These are phyloP conservation scores for Drosophila kohkoa DNA, from an alignment of 1,140 invertebrate species.

Conservation along the genomic window DNA sequence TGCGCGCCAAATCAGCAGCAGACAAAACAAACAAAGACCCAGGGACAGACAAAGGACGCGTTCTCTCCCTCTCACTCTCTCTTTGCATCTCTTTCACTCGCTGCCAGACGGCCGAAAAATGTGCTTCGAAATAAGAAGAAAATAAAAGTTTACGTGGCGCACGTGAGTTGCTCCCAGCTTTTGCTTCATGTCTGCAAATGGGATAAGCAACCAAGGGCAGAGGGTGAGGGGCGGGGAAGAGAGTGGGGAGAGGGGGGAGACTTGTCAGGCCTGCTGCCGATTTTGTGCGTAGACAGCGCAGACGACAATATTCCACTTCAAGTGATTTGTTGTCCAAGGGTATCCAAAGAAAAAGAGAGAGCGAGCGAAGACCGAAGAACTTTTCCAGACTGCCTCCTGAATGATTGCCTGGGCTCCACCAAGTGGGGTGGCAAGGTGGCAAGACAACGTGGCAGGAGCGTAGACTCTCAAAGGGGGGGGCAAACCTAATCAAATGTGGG, in stretches of 20 bases:
- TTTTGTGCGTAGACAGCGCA: slow-evolving; percentile 61
- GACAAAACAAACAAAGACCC: slow-evolving; percentile 78
- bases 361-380: slow-evolving; percentile 28
- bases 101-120: slow-evolving; percentile 45
- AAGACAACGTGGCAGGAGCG: background rate
- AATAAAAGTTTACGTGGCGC: slow-evolving; percentile 64
- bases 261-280: slow-evolving; percentile 44
- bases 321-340: slow-evolving; percentile 68
- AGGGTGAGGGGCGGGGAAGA: background rate
- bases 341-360: background rate
- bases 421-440: background rate
- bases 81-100: background rate
- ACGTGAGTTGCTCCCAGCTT: slow-evolving; percentile 37
- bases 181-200: slow-evolving; percentile 11
- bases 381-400: slow-evolving; percentile 58
- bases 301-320: slow-evolving; percentile 71
- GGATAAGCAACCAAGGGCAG: slow-evolving; percentile 1
- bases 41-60: slow-evolving; percentile 50
- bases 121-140: slow-evolving; percentile 60
- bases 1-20: slow-evolving; percentile 77
- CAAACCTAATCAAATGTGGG: background rate
- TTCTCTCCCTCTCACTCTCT: background rate
- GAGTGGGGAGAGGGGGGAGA: background rate
- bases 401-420: slow-evolving; percentile 20
- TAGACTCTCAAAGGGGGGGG: background rate